Conservation (phyloP, 2,888 invertebrate species). For the Eristalis intricaria region DNA sequence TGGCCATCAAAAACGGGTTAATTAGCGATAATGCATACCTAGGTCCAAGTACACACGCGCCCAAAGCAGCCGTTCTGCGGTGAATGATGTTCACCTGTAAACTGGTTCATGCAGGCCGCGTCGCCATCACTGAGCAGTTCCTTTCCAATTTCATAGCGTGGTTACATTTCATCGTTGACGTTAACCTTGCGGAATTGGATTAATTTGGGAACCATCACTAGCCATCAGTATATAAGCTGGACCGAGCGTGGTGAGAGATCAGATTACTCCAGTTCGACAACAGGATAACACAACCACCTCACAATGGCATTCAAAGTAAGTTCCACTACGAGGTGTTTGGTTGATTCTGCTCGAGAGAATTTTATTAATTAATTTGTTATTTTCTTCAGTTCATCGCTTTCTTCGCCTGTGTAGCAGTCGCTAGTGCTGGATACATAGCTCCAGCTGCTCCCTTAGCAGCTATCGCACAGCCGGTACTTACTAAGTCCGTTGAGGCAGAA, state of each 20-base stretch:
- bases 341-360: not conserved
- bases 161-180: slow-evolving; percentile 44
- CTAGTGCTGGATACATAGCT: slow-evolving; percentile 75
- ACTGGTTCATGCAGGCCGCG: slow-evolving; percentile 45
- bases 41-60: not conserved
- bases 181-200: slow-evolving; percentile 62
- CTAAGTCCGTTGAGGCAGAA: slow-evolving; percentile 75
- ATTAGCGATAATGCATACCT: slow-evolving; percentile 15
- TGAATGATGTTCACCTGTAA: slow-evolving; percentile 29
- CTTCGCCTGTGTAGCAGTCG: slow-evolving; percentile 74
- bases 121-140: slow-evolving; percentile 30
- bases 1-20: slow-evolving; percentile 19
- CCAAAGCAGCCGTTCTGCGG: not conserved
- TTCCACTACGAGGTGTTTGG: not conserved
- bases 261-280: slow-evolving; percentile 74
- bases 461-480: slow-evolving; percentile 64
- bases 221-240: slow-evolving; percentile 58
- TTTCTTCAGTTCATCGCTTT: slow-evolving; percentile 72
- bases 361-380: not conserved
- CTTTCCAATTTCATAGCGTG: slow-evolving; percentile 51
- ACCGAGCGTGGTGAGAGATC: slow-evolving; percentile 44
- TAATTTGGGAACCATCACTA: slow-evolving; percentile 33
- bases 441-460: slow-evolving; percentile 46
- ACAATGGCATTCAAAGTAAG: slow-evolving; percentile 77
- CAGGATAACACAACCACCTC: slow-evolving; percentile 58